Evolutionary conservation across 2,113 vertebrate species (phyloP).

Genomic region (Oreochromis tanganicae): DNA sequence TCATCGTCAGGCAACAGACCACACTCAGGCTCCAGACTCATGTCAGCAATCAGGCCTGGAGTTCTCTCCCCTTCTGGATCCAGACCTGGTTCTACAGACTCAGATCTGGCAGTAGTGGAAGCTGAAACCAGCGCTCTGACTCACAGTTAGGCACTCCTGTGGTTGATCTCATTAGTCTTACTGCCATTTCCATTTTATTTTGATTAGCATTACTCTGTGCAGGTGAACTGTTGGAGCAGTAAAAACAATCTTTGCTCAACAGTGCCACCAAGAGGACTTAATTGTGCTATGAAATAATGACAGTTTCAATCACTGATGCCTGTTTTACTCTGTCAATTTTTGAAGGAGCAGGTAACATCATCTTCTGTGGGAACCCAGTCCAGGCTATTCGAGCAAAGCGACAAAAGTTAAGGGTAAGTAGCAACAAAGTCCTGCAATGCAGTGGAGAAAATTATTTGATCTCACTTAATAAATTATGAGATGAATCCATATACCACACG

Average conservation of each 20-base stretch:
- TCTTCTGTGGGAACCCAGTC: constrained; percentile 88
- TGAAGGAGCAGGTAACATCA: constrained; percentile 76
- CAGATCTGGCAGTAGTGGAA: constrained; percentile 51
- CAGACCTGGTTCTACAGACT: constrained; percentile 56
- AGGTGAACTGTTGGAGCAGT: background rate
- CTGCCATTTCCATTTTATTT: background rate
- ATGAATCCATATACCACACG: background rate
- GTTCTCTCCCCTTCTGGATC: constrained; percentile 7
- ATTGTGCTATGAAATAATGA: background rate
- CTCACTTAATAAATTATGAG: background rate
- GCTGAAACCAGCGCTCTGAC: constrained; percentile 80
- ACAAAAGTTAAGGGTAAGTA: constrained; percentile 78
- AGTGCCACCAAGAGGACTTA: constrained; percentile 37
- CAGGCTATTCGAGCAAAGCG: constrained; percentile 78
- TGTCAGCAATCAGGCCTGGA: background rate
- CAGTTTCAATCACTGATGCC: background rate
- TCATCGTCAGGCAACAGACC: constrained; percentile 30
- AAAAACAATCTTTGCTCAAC: background rate
- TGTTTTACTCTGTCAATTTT: constrained; percentile 23
- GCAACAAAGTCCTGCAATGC: background rate
- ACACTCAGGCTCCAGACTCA: constrained; percentile 16
- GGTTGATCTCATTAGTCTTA: background rate
- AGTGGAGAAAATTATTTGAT: background rate
- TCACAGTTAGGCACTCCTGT: constrained; percentile 72
- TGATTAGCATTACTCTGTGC: background rate